Evolutionary conservation across 2,113 vertebrate genomes (phyloP).

Genomic region (Alligator mississippiensis): DNA sequence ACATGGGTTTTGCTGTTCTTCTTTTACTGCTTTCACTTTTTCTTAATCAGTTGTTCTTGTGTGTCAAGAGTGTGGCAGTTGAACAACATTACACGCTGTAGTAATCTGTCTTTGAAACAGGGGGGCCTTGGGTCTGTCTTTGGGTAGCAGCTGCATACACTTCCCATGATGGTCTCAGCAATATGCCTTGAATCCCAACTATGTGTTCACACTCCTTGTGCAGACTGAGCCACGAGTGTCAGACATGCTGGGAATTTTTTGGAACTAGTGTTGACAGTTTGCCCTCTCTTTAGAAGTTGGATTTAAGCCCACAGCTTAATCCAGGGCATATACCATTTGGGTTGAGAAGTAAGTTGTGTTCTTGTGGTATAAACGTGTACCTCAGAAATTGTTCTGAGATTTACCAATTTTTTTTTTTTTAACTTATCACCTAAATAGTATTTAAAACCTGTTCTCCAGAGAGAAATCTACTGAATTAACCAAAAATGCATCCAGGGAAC

Average conservation of each 20-base stretch:
- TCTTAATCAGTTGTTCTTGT: neutral
- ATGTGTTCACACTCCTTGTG: fast-evolving
- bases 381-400: neutral
- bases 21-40: neutral
- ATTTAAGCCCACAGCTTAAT: neutral
- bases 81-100: neutral
- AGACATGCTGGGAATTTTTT: neutral
- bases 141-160: neutral
- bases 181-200: neutral
- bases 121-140: too few relatives aligned
- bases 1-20: neutral
- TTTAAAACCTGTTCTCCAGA: neutral
- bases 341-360: neutral
- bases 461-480: neutral
- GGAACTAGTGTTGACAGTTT: neutral
- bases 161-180: neutral
- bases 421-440: neutral
- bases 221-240: neutral
- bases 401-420: too few relatives aligned
- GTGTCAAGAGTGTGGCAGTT: neutral
- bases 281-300: neutral
- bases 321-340: neutral
- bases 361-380: neutral
- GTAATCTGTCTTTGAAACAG: neutral
- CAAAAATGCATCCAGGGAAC: neutral